A percentile compares a stretch with the other conserved stretches of the same genome.
phyloP scores from a whole-genome alignment of 1,140 invertebrate genomes.

The Brachionus plicatilis region DNA sequence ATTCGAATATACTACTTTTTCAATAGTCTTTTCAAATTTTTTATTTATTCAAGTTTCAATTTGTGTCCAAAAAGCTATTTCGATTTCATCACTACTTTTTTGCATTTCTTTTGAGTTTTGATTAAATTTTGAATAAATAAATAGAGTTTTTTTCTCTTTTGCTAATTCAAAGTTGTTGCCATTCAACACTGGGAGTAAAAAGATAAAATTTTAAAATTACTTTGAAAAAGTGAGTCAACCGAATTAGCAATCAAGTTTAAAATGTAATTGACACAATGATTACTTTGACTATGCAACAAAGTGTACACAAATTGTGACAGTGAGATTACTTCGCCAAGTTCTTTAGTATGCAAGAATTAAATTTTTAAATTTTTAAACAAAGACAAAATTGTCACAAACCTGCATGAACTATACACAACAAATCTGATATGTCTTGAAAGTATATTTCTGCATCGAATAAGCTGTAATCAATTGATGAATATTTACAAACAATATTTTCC shows the following conservation, averaged over 20 bases:
- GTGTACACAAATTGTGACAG: constrained; percentile 35
- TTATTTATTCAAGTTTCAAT: no score
- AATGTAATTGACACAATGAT: constrained; percentile 10
- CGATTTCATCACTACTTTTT: no score
- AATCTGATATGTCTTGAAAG: constrained; percentile 18
- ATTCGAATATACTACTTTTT: no score
- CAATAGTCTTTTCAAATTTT: no score
- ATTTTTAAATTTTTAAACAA: neutral
- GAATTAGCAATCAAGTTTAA: constrained; percentile 27
- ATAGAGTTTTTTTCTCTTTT: no score
- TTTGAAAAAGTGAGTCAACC: constrained; percentile 29
- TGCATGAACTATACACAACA: constrained; percentile 27
- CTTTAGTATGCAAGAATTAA: neutral
- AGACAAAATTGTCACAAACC: neutral
- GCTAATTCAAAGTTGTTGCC: no score
- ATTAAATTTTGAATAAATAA: no score
- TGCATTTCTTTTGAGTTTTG: no score
- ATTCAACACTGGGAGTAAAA: no score
- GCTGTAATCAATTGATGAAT: constrained; percentile 30
- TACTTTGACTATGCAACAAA: neutral
- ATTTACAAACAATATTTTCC: constrained; percentile 35
- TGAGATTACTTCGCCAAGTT: constrained; percentile 37
- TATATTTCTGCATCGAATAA: constrained; percentile 30
- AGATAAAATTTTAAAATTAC: neutral
- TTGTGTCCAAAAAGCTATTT: no score